Evolutionary conservation across 2,888 invertebrate species (phyloP).

Genomic region (Eretmocerus hayati): DNA sequence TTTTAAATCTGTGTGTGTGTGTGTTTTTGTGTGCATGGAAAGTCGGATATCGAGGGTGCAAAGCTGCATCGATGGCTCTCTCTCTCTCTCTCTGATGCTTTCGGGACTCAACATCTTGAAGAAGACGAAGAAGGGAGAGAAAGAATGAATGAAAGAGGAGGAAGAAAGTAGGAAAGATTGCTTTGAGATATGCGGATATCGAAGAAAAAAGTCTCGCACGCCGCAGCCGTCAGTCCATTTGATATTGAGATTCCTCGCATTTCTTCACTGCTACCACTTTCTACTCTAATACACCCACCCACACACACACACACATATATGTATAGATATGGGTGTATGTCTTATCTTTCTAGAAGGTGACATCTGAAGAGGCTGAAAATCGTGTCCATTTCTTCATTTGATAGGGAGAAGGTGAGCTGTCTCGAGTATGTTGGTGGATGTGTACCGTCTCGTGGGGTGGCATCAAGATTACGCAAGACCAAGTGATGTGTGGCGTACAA

Average conservation of each 20-base stretch:
- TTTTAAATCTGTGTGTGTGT: background rate
- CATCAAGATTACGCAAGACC: constrained; percentile 9
- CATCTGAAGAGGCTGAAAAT: background rate
- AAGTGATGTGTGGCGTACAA: background rate
- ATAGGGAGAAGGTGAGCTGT: background rate
- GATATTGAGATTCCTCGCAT: constrained; percentile 20
- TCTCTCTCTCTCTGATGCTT: background rate
- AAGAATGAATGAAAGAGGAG: constrained; percentile 9
- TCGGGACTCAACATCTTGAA: constrained; percentile 3
- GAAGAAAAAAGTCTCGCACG: constrained; percentile 7
- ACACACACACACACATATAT: background rate
- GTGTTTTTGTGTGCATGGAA: too few species aligned
- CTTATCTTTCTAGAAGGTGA: constrained; percentile 10
- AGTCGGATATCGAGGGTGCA: too few species aligned
- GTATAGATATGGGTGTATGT: background rate
- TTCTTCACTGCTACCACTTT: too few species aligned
- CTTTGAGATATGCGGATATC: too few species aligned
- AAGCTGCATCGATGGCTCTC: background rate
- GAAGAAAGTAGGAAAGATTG: background rate
- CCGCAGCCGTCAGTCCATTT: background rate
- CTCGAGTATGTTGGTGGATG: background rate
- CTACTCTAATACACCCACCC: too few species aligned
- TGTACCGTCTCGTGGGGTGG: background rate
- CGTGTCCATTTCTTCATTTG: constrained; percentile 21
- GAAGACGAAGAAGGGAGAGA: constrained; percentile 7